Percentiles rank a stretch among this genome's conserved stretches.
Evolutionary conservation across 2,797 vertebrate species (phyloP).

Genomic region (Dendrocincla fuliginosa): DNA sequence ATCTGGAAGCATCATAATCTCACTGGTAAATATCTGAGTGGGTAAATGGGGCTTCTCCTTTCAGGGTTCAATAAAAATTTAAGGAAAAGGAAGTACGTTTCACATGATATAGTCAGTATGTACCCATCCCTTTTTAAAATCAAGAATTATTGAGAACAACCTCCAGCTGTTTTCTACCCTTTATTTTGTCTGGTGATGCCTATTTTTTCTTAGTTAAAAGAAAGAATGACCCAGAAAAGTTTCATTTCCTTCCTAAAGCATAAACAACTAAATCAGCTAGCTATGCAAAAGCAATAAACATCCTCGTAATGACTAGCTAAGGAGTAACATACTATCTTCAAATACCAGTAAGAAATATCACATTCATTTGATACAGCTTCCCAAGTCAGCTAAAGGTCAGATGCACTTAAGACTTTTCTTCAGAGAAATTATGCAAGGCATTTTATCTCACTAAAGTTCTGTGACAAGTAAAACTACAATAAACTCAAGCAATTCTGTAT

Average conservation of each 20-base stretch:
- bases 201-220: neutral
- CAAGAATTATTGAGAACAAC: neutral
- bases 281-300: slow-evolving; percentile 23
- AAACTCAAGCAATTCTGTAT: neutral
- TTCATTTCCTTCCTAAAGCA: neutral
- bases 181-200: neutral
- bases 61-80: neutral
- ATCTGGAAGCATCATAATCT: neutral
- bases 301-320: neutral
- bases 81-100: neutral
- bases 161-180: neutral
- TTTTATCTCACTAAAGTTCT: neutral
- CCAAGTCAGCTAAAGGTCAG: slow-evolving; percentile 11
- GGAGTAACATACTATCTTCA: neutral
- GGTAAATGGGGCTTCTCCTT: neutral
- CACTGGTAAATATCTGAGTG: neutral
- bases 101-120: neutral
- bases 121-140: neutral
- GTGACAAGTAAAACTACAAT: neutral
- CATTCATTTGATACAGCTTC: neutral
- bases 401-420: neutral
- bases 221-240: slow-evolving; percentile 7
- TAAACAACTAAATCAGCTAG: neutral
- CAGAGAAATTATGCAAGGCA: neutral
- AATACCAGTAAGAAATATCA: neutral